Percentiles rank a stretch among this genome's conserved stretches.
Evolutionary conservation across 2,113 vertebrate genomes (phyloP).

Genomic region (Falco punctatus): DNA sequence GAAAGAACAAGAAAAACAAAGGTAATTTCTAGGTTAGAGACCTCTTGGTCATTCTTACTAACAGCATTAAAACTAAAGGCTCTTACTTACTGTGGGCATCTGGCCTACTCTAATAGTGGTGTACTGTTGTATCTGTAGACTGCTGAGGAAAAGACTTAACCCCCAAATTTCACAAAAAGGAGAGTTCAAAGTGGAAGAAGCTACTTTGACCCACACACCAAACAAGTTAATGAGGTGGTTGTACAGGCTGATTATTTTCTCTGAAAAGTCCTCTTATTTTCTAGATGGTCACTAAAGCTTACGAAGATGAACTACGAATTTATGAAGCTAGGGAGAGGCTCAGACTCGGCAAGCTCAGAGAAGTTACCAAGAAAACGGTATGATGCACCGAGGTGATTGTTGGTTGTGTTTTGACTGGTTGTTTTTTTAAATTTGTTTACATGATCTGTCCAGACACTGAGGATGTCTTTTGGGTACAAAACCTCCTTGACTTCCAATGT

Average conservation of each 20-base stretch:
- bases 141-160: background rate
- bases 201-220: background rate
- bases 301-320: conserved; percentile 82
- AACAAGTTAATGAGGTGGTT: background rate
- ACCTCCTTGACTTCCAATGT: background rate
- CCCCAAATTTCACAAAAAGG: background rate
- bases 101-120: background rate
- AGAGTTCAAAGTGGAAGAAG: background rate
- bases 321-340: conserved; percentile 76
- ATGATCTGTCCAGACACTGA: background rate
- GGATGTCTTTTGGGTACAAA: background rate
- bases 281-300: conserved; percentile 77
- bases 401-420: background rate
- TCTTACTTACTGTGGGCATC: background rate
- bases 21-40: conserved; percentile 42
- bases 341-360: conserved; percentile 73
- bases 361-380: conserved; percentile 76
- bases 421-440: background rate
- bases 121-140: background rate
- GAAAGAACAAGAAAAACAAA: conserved; percentile 56
- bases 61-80: background rate
- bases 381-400: background rate
- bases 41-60: background rate
- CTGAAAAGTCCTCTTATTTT: background rate
- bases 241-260: background rate